Conservation (phyloP, 2,888 invertebrate species). For the Carcina quercana region DNA sequence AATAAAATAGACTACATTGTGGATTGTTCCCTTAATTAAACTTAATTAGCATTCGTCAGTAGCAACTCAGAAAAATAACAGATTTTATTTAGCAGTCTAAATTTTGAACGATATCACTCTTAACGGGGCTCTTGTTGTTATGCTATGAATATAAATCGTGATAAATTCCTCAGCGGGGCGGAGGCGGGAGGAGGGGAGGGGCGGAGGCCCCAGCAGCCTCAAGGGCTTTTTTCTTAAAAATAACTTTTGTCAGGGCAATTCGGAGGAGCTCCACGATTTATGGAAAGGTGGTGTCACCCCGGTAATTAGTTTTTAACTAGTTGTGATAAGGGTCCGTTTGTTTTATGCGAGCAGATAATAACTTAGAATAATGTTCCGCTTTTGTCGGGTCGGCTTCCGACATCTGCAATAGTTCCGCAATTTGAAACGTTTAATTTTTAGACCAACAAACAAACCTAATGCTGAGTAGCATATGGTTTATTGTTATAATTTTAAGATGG, state of each 20-base stretch:
- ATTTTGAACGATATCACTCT: slow-evolving; percentile 64
- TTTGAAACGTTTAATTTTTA: slow-evolving; percentile 5
- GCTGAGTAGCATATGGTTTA: slow-evolving; percentile 3
- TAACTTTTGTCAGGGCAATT: slow-evolving; percentile 74
- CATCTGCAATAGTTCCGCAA: slow-evolving; percentile 21
- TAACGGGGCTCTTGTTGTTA: slow-evolving; percentile 69
- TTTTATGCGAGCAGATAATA: slow-evolving; percentile 60
- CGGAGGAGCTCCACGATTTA: slow-evolving; percentile 66
- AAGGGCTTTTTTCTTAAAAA: slow-evolving; percentile 74
- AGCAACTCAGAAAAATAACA: slow-evolving; percentile 24
- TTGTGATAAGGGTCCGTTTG: slow-evolving; percentile 70
- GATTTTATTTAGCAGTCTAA: slow-evolving; percentile 53
- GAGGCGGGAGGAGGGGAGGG: slow-evolving; percentile 32
- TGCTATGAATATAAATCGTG: slow-evolving; percentile 77
- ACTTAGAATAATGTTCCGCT: slow-evolving; percentile 44
- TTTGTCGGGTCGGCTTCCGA: slow-evolving; percentile 29
- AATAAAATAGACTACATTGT: too few species aligned
- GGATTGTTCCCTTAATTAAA: too few species aligned
- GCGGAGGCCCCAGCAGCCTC: slow-evolving; percentile 54
- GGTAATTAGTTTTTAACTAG: slow-evolving; percentile 75
- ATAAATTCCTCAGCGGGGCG: slow-evolving; percentile 67
- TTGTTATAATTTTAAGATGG: slow-evolving; percentile 20
- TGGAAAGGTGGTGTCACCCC: slow-evolving; percentile 73
- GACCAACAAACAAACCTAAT: slow-evolving; percentile 20
- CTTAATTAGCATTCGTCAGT: slow-evolving; percentile 7